Evolutionary conservation across 2,113 vertebrate genomes (phyloP).

Genomic region (Diphyllodes magnificus): DNA sequence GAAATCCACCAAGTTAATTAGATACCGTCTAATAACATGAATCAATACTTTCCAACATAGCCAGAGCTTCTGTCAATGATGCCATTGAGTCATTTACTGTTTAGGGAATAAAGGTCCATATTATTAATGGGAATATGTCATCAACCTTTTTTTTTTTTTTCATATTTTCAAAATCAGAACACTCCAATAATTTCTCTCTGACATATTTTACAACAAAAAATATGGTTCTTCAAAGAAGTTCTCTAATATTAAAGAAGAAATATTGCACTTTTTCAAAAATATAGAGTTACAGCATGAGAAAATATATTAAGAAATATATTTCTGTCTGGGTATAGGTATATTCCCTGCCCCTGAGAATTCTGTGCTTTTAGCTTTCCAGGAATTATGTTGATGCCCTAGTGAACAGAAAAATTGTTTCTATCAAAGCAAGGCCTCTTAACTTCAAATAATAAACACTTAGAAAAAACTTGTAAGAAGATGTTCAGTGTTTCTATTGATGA

Average conservation of each 20-base stretch:
- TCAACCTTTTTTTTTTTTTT: neutral
- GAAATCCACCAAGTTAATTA: neutral
- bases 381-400: neutral
- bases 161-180: neutral
- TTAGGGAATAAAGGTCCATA: neutral
- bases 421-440: neutral
- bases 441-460: neutral
- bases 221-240: neutral
- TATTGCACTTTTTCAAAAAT: neutral
- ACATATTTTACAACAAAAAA: neutral
- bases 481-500: neutral
- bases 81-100: neutral
- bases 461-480: neutral
- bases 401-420: neutral
- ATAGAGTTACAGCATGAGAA: neutral
- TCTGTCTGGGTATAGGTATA: neutral
- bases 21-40: neutral
- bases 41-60: neutral
- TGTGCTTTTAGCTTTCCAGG: neutral
- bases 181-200: neutral
- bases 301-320: neutral
- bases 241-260: neutral
- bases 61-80: neutral
- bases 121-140: neutral
- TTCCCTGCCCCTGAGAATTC: neutral